Evolutionary conservation across 2,888 invertebrate genomes (phyloP), one percentile per base, ranked within the genome.

Genomic region (Galerucella nymphaeae): DNA sequence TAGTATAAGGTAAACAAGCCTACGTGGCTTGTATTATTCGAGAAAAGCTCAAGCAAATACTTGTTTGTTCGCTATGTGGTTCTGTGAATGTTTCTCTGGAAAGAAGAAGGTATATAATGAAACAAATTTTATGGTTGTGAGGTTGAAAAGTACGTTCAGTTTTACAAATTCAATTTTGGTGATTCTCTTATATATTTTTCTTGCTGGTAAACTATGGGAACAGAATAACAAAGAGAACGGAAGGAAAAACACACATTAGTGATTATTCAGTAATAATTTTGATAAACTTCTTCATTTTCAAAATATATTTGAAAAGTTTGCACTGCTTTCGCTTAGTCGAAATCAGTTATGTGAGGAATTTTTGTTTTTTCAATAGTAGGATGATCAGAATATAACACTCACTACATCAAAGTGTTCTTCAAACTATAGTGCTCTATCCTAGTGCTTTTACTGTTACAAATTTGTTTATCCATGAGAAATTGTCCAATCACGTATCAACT

Each of bases 81-180:
- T 23, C 53, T 48, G 59, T 59, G 38, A 59, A 59, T 62, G 53
- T 62, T 55, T 62, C 62, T 59, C 41, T 13, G 41, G 41, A 53
- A 62, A 62, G 63, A 16, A 16, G 48, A 30, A 23, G 58, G 16
- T 38, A 38, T 62, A 53, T 55, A 69, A 62, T 41, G 69, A 62
- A 55, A 63, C 62, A 61, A 68, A 68, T 68, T 68, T 61, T 55
- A 62, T 69, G 55, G 62, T 23, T 30, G 41, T 42, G 20, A 38
- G 62, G 68, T 53, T 62, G 55, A 63, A 69, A 69, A 69, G 45
- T 62, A 63, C 69, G 69, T 63, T 69, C 42, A 55, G 63, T 69
- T 53, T 69, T 53, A 69, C 69, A 69, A 69, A 69, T 63, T 69
- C 69, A 69, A 69, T 69, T 61, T 68, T n/a, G 68, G 42, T 30